phyloP scores from a whole-genome alignment of 2,113 vertebrate genomes.

The Nipponia nippon region DNA sequence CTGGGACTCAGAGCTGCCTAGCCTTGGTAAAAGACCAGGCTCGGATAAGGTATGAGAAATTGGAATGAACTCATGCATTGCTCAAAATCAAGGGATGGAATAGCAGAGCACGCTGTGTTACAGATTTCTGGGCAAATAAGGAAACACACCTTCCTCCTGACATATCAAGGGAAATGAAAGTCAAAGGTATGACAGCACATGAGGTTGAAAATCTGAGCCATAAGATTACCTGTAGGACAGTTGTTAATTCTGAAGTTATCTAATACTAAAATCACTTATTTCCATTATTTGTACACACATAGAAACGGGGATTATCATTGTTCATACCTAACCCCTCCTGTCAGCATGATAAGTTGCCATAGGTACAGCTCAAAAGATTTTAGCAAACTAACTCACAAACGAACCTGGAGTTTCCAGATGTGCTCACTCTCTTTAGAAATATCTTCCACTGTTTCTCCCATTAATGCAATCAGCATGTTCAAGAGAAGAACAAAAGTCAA shows the following conservation, averaged over 20 bases:
- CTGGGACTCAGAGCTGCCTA: background rate
- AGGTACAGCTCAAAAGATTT: background rate
- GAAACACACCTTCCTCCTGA: background rate
- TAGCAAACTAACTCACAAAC: background rate
- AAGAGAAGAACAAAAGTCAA: constrained; percentile 81
- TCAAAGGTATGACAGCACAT: background rate
- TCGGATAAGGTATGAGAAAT: background rate
- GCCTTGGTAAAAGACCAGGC: background rate
- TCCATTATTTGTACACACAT: background rate
- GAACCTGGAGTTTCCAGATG: constrained; percentile 82
- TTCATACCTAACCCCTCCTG: background rate
- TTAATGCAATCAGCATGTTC: constrained; percentile 81
- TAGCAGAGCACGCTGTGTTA: background rate
- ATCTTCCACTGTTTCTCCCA: constrained; percentile 82
- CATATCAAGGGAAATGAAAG: background rate
- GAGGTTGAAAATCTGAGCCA: background rate
- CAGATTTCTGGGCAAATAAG: background rate
- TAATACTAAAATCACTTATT: background rate
- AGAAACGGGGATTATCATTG: background rate
- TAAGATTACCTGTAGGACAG: background rate
- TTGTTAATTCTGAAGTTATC: background rate
- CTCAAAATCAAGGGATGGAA: background rate
- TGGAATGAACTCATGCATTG: background rate
- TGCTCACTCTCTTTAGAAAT: constrained; percentile 81
- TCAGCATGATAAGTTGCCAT: background rate